phyloP scores from a whole-genome alignment of 1,140 invertebrate species.

The Brachionus manjavacas region DNA sequence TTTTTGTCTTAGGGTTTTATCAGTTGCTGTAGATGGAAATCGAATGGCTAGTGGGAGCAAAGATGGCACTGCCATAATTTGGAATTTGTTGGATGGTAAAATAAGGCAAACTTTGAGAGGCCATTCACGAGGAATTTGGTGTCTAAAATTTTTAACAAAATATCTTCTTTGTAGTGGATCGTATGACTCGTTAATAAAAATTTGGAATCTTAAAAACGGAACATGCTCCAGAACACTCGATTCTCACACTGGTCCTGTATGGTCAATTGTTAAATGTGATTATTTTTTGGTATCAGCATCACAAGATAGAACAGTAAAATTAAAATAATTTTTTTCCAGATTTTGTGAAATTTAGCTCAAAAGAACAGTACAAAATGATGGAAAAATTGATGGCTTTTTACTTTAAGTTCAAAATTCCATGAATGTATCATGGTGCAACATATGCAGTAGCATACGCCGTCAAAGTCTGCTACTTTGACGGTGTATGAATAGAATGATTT shows the following conservation, averaged over 20 bases:
- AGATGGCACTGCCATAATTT: slow-evolving; percentile 51
- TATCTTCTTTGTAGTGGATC: slow-evolving; percentile 51
- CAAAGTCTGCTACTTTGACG: no score
- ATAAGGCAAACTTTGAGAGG: slow-evolving; percentile 49
- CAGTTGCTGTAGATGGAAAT: slow-evolving; percentile 48
- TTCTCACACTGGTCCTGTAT: slow-evolving; percentile 52
- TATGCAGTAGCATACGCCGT: no score
- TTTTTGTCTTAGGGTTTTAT: slow-evolving; percentile 48
- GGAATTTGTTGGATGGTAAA: slow-evolving; percentile 49
- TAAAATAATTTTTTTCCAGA: no score
- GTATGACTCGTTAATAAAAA: slow-evolving; percentile 52
- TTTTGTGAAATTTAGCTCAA: no score
- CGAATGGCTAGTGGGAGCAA: slow-evolving; percentile 50
- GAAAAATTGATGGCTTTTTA: no score
- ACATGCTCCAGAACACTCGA: slow-evolving; percentile 48
- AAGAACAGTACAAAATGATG: no score
- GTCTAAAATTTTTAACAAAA: slow-evolving; percentile 52
- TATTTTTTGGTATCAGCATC: slow-evolving; percentile 49
- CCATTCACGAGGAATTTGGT: slow-evolving; percentile 52
- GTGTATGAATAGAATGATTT: no score
- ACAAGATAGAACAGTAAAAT: slow-evolving; percentile 52
- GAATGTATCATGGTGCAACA: no score
- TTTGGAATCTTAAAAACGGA: slow-evolving; percentile 51
- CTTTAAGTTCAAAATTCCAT: no score
- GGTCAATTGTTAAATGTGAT: slow-evolving; percentile 48